These are phyloP conservation scores for Caloenas nicobarica DNA, from an alignment of 2,113 vertebrate genomes.

Conservation along the genomic window DNA sequence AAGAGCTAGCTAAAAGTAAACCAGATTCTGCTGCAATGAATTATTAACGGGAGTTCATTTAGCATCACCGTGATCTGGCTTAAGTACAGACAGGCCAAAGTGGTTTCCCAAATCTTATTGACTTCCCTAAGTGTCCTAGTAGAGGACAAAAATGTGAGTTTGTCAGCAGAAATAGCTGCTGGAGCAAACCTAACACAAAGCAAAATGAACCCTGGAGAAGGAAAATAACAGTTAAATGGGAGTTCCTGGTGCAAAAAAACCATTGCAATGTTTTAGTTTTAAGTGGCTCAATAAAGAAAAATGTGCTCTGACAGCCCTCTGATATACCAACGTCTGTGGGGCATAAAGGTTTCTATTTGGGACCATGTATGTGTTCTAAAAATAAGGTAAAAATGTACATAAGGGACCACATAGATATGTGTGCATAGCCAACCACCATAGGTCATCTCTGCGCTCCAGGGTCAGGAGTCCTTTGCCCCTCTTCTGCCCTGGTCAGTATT, in stretches of 20 bases:
- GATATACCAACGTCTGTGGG: background rate
- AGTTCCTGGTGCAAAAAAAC: background rate
- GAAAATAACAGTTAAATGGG: background rate
- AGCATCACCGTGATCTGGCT: conserved; percentile 8
- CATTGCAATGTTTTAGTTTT: background rate
- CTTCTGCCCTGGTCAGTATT: background rate
- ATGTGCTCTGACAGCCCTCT: background rate
- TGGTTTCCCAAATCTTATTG: conserved; percentile 41
- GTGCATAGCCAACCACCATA: background rate
- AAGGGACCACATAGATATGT: background rate
- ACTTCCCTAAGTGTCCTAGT: background rate
- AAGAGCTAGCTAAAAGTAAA: conserved; percentile 1
- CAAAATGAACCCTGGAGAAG: background rate
- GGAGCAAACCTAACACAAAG: background rate
- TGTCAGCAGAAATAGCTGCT: conserved; percentile 12
- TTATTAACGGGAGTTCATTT: conserved; percentile 42
- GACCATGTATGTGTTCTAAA: background rate
- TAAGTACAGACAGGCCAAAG: background rate
- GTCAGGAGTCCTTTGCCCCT: background rate
- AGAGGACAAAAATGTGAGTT: conserved; percentile 29
- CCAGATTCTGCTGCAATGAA: conserved; percentile 12
- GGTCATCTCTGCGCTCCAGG: background rate
- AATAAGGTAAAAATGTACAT: background rate
- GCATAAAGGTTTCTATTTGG: background rate
- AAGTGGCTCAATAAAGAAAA: background rate